phyloP scores from a whole-genome alignment of 2,888 invertebrate genomes.

The Charanyca ferruginea region DNA sequence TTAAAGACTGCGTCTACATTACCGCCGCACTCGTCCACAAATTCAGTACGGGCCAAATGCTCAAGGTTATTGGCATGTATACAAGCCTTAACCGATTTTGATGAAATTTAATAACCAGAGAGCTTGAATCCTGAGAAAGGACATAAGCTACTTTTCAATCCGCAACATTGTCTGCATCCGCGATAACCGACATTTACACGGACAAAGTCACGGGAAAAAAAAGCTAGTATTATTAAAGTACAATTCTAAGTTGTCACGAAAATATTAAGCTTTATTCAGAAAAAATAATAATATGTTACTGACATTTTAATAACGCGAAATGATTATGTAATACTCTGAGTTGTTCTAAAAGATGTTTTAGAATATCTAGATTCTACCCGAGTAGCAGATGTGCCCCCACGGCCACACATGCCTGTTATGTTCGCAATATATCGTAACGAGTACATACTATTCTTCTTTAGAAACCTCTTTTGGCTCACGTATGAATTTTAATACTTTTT shows the following conservation, averaged over 20 bases:
- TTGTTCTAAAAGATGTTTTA: not conserved
- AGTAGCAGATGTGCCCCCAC: slow-evolving; percentile 10
- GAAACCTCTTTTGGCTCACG: not conserved
- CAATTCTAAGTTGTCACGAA: not conserved
- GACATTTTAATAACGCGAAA: slow-evolving; percentile 27
- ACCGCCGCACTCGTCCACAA: too few species aligned
- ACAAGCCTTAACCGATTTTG: too few species aligned
- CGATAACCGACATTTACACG: too few species aligned
- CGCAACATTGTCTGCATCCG: too few species aligned
- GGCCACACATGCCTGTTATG: not conserved
- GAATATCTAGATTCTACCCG: not conserved
- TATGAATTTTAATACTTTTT: not conserved
- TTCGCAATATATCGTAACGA: not conserved
- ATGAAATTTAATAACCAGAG: too few species aligned
- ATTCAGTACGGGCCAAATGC: too few species aligned
- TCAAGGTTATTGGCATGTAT: too few species aligned
- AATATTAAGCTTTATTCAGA: slow-evolving; percentile 8
- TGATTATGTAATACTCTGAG: not conserved
- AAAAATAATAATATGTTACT: not conserved
- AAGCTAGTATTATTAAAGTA: not conserved
- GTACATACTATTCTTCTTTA: not conserved
- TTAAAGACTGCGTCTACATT: too few species aligned
- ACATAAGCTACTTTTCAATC: too few species aligned
- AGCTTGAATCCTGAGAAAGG: too few species aligned
- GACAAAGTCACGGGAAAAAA: too few species aligned